Base-by-base conservation (phyloP, 2,888 invertebrate genomes). In the Limnephilus rhombicus region DNA sequence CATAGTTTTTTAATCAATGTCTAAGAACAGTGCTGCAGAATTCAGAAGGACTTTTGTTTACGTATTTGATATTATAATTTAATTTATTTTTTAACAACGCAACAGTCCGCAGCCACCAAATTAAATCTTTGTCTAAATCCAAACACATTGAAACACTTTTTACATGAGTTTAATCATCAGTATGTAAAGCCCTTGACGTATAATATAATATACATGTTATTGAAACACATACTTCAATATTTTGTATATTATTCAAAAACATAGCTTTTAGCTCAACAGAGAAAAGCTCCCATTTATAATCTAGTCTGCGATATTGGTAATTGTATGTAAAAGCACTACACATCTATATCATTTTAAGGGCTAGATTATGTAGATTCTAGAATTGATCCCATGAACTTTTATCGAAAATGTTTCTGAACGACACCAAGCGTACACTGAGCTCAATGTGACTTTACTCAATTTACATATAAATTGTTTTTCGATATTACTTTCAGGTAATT, bases 391-490 rank as follows among this genome's bases (percentile, higher is more conserved):
- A 7, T 68, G 68, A 68, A 68, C 68, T 68, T 68, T 68, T 68
- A 68, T 68, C 24, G 68, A 5, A n/a, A 68, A 31, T 31, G 68
- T 68, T 68, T 68, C 68, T 68, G 24, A 68, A 68, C 24, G 24
- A 68, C 24, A n/a, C 68, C 24, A 7, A 68, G 68, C 68, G 24
- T 68, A 7, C 24, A 68, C 68, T 9, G 68, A 4, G 24, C 68
- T 34, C 34, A 31, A 5, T 82, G 13, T 34, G 29, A 82, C 18
- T 31, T 81, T 31, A 18, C 82, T 7, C 13, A 31, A 82, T 31
- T 82, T 82, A 34, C 34, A 82, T 82, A 31, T 68, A 82, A 82
- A 82, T 31, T 31, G 82, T 82, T 82, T 82, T 82, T 82, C 34
- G 82, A 82, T 82, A 82, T 34, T 34, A 34, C 31, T 34, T 34